Evolutionary conservation across 92 coral and sea anemone genomes (phyloP), one percentile per base, ranked within the genome.

Genomic region (Parazoanthus darwini): DNA sequence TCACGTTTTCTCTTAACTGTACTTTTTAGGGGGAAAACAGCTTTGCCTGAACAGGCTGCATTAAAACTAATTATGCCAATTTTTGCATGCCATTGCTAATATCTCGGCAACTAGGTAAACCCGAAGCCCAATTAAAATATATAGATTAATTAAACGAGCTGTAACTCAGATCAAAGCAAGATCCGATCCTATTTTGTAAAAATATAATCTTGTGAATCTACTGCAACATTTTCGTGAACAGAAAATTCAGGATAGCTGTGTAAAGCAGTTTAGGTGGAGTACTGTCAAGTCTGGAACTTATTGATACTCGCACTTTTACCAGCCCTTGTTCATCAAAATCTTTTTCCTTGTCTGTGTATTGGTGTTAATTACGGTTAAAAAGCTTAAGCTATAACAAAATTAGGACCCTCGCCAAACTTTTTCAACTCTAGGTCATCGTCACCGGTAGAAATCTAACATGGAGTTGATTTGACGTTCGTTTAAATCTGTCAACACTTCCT

Each of bases 1-100:
- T 84, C 87, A 71, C 87, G 87, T 84, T 84, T 84, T 16, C 66
- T 20, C 79, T 46, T 72, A 71, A 71, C 74, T 37, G 23, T 71
- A 37, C 44, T 84, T 84, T 70, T 71, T 48, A 67, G 79, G 20
- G 25, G 14, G 56, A 84, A 71, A 72, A 84, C 79, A 71, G 80
- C 87, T 26, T 39, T 38, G 20, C 2, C 56, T 44, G 43, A 70
- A 33, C 65, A 71, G 14, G 70, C 38, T 84, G 48, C 86, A n/a
- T 63, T 48, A 68, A 11, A 18, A 71, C 38, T 84, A 84, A 84
- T 84, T 84, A 84, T 84, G 87, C 87, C 48, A 68, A 70, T 8
- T 84, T 84, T 71, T 35, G 87, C 79, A 70, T 35, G 33, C 59
- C 36, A 9, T 67, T 68, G n/a, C 51, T 20, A 46, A 13, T n/a